phyloP scores from a whole-genome alignment of 2,797 vertebrate genomes.

The Myripristis jacobus region DNA sequence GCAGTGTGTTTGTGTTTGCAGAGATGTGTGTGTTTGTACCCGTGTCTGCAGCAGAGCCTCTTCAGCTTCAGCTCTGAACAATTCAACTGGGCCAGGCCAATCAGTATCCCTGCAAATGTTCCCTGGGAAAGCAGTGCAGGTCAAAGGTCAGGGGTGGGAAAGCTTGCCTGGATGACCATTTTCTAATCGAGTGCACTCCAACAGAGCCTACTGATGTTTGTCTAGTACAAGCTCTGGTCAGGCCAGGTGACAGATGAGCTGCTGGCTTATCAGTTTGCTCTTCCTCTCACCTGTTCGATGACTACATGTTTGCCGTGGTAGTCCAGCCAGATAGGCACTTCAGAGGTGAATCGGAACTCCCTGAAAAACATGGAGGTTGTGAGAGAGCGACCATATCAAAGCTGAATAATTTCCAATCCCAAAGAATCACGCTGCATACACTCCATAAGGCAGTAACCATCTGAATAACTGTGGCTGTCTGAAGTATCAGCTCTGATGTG shows the following conservation, averaged over 20 bases:
- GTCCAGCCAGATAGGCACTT: conserved; percentile 96
- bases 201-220: background rate
- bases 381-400: background rate
- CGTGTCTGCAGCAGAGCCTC: conserved; percentile 92
- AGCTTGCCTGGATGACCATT: background rate
- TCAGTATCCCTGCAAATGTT: conserved; percentile 93
- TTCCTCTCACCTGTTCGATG: conserved; percentile 88
- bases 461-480: too few relatives aligned
- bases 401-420: background rate
- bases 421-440: too few relatives aligned
- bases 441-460: too few relatives aligned
- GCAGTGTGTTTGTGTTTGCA: background rate
- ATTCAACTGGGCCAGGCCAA: conserved; percentile 94
- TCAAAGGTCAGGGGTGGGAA: background rate
- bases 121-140: conserved; percentile 80
- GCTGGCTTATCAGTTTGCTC: background rate
- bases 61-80: conserved; percentile 94
- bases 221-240: background rate
- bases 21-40: conserved; percentile 75
- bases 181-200: background rate
- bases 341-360: conserved; percentile 94
- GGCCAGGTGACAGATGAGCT: background rate
- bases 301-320: conserved; percentile 94
- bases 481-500: too few relatives aligned
- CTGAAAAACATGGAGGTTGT: conserved; percentile 67